Conservation (phyloP, 2,888 invertebrate species). For the Cataglyphis cursor region DNA sequence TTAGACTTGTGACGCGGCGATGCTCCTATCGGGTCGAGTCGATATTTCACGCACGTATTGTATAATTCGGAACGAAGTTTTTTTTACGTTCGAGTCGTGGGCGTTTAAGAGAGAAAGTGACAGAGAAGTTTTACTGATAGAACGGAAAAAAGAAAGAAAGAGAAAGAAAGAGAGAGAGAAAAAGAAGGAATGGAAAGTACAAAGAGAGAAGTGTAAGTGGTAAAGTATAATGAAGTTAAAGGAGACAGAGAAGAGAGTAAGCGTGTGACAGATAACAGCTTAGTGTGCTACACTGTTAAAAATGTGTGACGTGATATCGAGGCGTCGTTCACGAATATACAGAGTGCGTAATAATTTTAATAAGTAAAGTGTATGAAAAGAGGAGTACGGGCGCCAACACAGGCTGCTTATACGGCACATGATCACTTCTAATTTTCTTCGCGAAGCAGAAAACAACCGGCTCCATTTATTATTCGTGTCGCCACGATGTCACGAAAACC, state of each 20-base stretch:
- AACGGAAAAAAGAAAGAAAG: conserved; percentile 29
- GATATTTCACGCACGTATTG: conserved; percentile 34
- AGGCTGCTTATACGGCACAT: not conserved
- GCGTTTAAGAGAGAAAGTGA: conserved; percentile 48
- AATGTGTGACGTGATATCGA: conserved; percentile 53
- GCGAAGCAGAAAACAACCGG: not conserved
- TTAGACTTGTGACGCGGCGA: conserved; percentile 24
- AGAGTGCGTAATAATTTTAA: conserved; percentile 23
- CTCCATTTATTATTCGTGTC: not conserved
- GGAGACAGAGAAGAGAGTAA: conserved; percentile 28
- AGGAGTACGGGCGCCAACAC: not conserved
- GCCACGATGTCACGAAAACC: conserved; percentile 37
- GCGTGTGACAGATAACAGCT: conserved; percentile 51
- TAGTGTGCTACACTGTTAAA: conserved; percentile 68
- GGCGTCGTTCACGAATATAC: conserved; percentile 21
- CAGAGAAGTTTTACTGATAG: conserved; percentile 30
- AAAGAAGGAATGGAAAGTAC: conserved; percentile 48
- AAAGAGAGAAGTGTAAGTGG: conserved; percentile 54
- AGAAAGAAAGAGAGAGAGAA: conserved; percentile 52
- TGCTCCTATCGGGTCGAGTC: conserved; percentile 27
- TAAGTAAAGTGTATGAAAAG: conserved; percentile 21
- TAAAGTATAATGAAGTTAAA: conserved; percentile 34
- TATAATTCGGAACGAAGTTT: conserved; percentile 29
- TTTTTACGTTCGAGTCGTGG: conserved; percentile 51
- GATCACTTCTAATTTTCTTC: conserved; percentile 7